These are phyloP conservation scores for Drosophila villosipedis DNA, from an alignment of 2,888 invertebrate species.

Conservation along the genomic window DNA sequence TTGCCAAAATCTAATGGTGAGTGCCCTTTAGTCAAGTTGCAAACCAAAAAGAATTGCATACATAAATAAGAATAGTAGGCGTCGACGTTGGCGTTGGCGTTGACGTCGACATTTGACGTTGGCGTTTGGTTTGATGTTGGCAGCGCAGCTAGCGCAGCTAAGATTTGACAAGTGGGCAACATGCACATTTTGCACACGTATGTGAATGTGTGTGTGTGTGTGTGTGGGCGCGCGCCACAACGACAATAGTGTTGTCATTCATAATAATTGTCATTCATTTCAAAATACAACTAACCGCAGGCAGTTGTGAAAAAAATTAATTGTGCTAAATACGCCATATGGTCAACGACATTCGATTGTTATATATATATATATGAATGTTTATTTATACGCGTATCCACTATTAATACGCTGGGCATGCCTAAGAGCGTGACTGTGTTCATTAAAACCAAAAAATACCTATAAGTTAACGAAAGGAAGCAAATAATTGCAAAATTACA, in stretches of 20 bases:
- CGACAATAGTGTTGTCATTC: constrained; percentile 12
- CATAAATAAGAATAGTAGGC: not conserved
- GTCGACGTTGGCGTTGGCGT: constrained; percentile 23
- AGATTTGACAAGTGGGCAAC: constrained; percentile 58
- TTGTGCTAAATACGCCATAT: constrained; percentile 48
- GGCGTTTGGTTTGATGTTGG: constrained; percentile 14
- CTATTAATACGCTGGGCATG: constrained; percentile 41
- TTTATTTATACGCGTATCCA: not conserved
- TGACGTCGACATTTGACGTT: constrained; percentile 15
- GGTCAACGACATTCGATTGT: constrained; percentile 36
- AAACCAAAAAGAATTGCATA: constrained; percentile 28
- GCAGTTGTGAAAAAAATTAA: constrained; percentile 21
- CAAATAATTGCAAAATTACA: constrained; percentile 32
- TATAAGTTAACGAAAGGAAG: constrained; percentile 25
- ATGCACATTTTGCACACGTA: constrained; percentile 45
- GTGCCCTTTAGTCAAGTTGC: constrained; percentile 39
- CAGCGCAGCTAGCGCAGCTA: constrained; percentile 40
- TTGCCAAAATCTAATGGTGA: constrained; percentile 34
- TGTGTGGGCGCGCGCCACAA: constrained; percentile 52
- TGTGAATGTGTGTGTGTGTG: constrained; percentile 35
- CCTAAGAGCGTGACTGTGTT: constrained; percentile 30
- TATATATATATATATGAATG: not conserved
- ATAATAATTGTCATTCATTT: constrained; percentile 65
- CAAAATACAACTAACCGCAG: constrained; percentile 13
- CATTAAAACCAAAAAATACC: constrained; percentile 38